Evolutionary conservation across 2,888 invertebrate species (phyloP).

Genomic region (Apamea sordens): DNA sequence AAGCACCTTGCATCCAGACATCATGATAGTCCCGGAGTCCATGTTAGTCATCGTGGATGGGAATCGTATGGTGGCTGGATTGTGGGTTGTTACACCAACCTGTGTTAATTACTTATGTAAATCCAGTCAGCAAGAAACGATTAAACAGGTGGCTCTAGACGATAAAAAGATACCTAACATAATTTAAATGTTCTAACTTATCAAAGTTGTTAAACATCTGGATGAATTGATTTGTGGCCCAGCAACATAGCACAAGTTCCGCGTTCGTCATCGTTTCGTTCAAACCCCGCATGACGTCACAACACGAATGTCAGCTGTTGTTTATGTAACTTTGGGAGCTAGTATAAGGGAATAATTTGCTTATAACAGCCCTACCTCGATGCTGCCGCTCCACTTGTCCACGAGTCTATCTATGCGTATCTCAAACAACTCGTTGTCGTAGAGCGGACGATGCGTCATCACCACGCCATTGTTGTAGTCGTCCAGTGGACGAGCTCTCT

Average conservation of each 20-base stretch:
- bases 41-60: conserved; percentile 99
- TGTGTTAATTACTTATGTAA: conserved; percentile 69
- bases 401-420: conserved; percentile 98
- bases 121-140: not conserved
- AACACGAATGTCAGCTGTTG: not conserved
- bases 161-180: not conserved
- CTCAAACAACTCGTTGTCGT: conserved; percentile 97
- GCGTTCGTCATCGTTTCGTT: not conserved
- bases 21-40: conserved; percentile 97
- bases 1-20: conserved; percentile 99
- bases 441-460: conserved; percentile 97
- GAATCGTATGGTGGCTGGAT: conserved; percentile 96
- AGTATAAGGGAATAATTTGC: not conserved
- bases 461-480: conserved; percentile 99
- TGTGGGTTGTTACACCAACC: conserved; percentile 98
- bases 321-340: not conserved
- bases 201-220: not conserved
- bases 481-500: conserved; percentile 96
- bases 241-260: not conserved
- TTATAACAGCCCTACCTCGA: conserved; percentile 90
- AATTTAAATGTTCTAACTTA: not conserved
- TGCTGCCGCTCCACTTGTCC: conserved; percentile 98
- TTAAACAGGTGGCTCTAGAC: not conserved
- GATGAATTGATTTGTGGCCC: no score
- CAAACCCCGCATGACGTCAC: not conserved